Percentiles rank a stretch among this genome's conserved stretches.
Evolutionary conservation across 1,140 invertebrate species (phyloP).

Genomic region (Parasteatoda tepidariorum): DNA sequence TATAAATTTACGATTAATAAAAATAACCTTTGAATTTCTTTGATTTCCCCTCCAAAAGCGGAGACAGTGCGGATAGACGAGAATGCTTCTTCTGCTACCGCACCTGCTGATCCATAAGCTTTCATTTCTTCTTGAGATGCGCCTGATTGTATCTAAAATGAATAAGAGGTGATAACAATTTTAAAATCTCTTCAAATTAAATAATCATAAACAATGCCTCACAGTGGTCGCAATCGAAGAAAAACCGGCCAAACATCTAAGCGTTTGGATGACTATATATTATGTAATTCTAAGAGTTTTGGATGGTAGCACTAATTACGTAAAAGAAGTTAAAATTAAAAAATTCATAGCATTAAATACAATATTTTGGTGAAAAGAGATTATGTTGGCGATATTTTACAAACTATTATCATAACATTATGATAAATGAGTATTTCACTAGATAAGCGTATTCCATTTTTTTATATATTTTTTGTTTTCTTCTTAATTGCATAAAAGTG

Average conservation of each 20-base stretch:
- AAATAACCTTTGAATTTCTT: conserved; percentile 68
- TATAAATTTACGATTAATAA: background rate
- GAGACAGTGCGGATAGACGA: conserved; percentile 66
- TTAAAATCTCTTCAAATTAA: background rate
- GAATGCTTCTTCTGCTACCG: conserved; percentile 67
- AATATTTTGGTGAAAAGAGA: too few species aligned
- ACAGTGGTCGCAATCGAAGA: too few species aligned
- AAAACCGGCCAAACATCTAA: background rate
- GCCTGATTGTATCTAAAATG: conserved; percentile 21
- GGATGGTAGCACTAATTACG: too few species aligned
- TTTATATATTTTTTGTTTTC: too few species aligned
- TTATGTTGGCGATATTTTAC: too few species aligned
- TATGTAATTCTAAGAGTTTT: background rate
- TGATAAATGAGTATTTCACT: too few species aligned
- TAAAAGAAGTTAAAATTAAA: too few species aligned
- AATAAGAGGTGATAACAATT: too few species aligned
- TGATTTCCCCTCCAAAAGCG: conserved; percentile 69
- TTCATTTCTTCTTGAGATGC: conserved; percentile 63
- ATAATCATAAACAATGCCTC: background rate
- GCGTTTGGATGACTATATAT: background rate
- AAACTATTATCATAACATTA: too few species aligned
- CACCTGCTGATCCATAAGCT: conserved; percentile 69
- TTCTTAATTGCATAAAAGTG: too few species aligned
- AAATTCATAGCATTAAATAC: too few species aligned
- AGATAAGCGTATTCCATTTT: too few species aligned